Conservation (phyloP, 1,140 invertebrate species). For the Nylanderia fulva region DNA sequence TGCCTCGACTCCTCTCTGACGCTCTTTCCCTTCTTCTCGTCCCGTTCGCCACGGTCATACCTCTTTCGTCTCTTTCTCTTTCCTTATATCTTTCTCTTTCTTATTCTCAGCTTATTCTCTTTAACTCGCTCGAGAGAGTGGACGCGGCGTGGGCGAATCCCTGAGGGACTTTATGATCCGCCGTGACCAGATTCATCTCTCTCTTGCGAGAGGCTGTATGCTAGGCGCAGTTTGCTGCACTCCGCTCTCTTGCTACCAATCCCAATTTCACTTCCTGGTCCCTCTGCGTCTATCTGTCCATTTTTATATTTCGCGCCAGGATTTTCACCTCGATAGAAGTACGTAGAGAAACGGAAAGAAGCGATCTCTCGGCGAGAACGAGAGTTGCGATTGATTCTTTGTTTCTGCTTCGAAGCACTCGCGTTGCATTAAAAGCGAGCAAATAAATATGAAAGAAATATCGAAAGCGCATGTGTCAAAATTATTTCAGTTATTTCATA, state of each 20-base stretch:
- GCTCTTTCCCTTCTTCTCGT: slow-evolving; percentile 74
- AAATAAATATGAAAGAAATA: not conserved
- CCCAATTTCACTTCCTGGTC: slow-evolving; percentile 75
- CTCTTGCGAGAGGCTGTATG: slow-evolving; percentile 26
- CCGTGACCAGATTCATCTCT: slow-evolving; percentile 83
- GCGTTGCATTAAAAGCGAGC: not conserved
- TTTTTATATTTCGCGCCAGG: not conserved
- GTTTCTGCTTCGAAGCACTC: slow-evolving; percentile 3
- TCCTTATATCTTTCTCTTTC: slow-evolving; percentile 28
- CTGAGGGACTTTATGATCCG: slow-evolving; percentile 80
- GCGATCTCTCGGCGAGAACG: not conserved
- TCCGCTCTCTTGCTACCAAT: slow-evolving; percentile 67
- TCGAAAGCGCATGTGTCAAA: not conserved
- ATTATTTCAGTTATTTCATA: not conserved
- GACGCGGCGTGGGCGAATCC: slow-evolving; percentile 81
- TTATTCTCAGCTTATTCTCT: slow-evolving; percentile 58
- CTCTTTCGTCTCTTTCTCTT: slow-evolving; percentile 25
- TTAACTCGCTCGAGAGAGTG: slow-evolving; percentile 61
- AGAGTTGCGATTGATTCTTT: slow-evolving; percentile 9
- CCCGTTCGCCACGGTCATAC: slow-evolving; percentile 54
- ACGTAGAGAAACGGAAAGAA: not conserved
- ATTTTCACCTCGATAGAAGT: not conserved
- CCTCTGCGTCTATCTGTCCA: slow-evolving; percentile 4
- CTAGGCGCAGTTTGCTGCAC: slow-evolving; percentile 59
- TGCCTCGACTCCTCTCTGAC: slow-evolving; percentile 68